phyloP scores from a whole-genome alignment of 2,113 vertebrate species.

The Gymnorhina tibicen region DNA sequence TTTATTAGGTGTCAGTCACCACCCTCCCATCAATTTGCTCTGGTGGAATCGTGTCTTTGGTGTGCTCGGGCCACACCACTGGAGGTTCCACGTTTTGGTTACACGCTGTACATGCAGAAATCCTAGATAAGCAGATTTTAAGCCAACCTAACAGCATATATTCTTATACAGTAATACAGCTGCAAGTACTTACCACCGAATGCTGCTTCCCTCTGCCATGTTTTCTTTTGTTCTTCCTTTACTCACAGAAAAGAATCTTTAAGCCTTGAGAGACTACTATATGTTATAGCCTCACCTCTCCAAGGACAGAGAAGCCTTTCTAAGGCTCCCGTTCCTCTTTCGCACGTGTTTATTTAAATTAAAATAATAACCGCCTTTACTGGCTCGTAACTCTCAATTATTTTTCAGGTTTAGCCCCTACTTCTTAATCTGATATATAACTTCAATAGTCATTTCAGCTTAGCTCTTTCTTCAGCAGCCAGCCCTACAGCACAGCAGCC shows the following conservation, averaged over 20 bases:
- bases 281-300: not conserved
- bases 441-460: rapidly evolving
- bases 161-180: not conserved
- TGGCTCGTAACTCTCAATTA: rapidly evolving
- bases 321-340: rapidly evolving
- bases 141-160: not conserved
- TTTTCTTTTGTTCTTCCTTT: not conserved
- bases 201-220: not conserved
- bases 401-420: not conserved
- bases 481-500: rapidly evolving
- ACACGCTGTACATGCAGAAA: not conserved
- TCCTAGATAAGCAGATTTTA: not conserved
- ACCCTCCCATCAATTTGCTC: not conserved
- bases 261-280: not conserved
- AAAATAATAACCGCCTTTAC: rapidly evolving
- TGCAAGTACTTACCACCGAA: not conserved
- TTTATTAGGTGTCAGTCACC: not conserved
- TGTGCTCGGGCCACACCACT: not conserved
- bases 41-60: not conserved
- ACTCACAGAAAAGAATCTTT: not conserved
- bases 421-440: rapidly evolving
- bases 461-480: rapidly evolving
- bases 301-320: not conserved
- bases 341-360: not conserved
- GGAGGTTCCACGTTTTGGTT: not conserved